phyloP scores from a whole-genome alignment of 1,140 invertebrate genomes.

The Cydia strobilella region DNA sequence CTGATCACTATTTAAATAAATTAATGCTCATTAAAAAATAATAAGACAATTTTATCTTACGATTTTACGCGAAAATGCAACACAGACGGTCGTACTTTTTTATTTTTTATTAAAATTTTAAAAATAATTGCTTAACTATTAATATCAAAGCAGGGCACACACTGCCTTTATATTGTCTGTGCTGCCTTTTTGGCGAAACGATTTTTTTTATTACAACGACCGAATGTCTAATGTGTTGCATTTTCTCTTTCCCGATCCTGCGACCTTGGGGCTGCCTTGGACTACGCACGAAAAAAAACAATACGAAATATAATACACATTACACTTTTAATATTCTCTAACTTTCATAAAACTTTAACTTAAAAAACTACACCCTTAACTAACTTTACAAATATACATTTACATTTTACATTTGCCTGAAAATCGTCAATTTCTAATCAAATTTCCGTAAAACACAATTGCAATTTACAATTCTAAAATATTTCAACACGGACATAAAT shows the following conservation, averaged over 20 bases:
- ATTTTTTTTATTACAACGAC: slow-evolving; percentile 61
- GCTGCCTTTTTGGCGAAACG: slow-evolving; percentile 74
- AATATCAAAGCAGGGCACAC: slow-evolving; percentile 35
- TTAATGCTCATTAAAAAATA: background rate
- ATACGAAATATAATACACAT: slow-evolving; percentile 34
- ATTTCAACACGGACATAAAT: too few species aligned
- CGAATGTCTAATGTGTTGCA: slow-evolving; percentile 72
- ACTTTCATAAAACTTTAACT: background rate
- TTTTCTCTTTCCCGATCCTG: slow-evolving; percentile 73
- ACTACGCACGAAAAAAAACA: slow-evolving; percentile 34
- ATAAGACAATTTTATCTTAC: slow-evolving; percentile 48
- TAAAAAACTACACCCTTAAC: background rate
- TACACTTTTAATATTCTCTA: background rate
- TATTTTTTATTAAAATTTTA: slow-evolving; percentile 39
- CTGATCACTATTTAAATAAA: slow-evolving; percentile 7
- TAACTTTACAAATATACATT: background rate
- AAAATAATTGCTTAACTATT: slow-evolving; percentile 36
- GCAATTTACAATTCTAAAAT: too few species aligned
- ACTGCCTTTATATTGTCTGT: slow-evolving; percentile 58
- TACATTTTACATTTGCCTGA: too few species aligned
- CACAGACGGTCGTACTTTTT: slow-evolving; percentile 72
- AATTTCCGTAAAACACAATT: too few species aligned
- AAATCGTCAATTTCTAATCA: too few species aligned
- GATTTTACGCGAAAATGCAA: slow-evolving; percentile 74
- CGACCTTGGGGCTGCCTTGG: slow-evolving; percentile 37